Evolutionary conservation across 2,797 vertebrate species (phyloP), one percentile per base, ranked within the genome.

Genomic region (Myioborus miniatus): DNA sequence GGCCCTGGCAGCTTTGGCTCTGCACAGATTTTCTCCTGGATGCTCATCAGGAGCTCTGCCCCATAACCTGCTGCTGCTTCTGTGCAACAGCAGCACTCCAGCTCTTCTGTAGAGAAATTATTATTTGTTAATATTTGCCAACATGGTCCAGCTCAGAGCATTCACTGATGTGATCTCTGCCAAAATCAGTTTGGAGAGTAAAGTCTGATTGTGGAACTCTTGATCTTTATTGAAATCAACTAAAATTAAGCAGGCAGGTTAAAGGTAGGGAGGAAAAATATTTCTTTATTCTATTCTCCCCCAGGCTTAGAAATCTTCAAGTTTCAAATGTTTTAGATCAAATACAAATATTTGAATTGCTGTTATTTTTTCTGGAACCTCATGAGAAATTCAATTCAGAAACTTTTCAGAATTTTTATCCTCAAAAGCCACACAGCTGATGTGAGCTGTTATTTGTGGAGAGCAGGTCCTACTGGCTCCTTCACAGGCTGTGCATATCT

Each of bases 331-430:
- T n/a, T 77, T 77, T 70, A 34, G 22, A 69, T 69, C 39, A 70
- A 79, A 92, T 55, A 84, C 32, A 88, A 70, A 84, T 82, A 78
- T 89, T 72, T 76, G n/a, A 75, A 62, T 70, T 50, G 27, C 9
- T 65, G 63, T 12, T 32, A 46, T 71, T 93, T 83, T 87, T 46
- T 46, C 34, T 47, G 41, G 53, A 87, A 53, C 19, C 32, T 78
- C 60, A 20, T 7, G 52, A 93, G 70, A 64, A 90, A 67, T 49
- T 56, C 69, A 89, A 72, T 82, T 85, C 85, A 63, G 59, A 71
- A 90, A 46, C 55, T n/a, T 77, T 71, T 90, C 46, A 71, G 63
- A 65, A 75, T 87, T 75, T 71, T 7, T 65, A 55, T 69, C 24
- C 36, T 81, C 12, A 37, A 46, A 86, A 50, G 4, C 0, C 30